Conservation (phyloP, 2,888 invertebrate species). For the Linnaemya tessellans region DNA sequence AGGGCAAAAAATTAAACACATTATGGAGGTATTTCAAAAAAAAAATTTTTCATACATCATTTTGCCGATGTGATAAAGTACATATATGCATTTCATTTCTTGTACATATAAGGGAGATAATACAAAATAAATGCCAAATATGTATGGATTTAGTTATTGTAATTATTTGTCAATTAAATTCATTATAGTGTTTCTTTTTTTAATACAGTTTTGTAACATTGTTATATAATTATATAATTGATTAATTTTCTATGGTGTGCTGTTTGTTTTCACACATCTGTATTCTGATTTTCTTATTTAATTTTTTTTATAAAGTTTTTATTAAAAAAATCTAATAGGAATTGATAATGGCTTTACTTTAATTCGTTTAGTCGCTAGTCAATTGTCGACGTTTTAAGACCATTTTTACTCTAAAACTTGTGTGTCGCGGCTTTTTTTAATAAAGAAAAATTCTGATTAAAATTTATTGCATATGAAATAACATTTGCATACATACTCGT, state of each 20-base stretch:
- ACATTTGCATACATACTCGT: not conserved
- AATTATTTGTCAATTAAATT: not conserved
- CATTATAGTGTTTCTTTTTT: too few species aligned
- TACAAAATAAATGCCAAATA: not conserved
- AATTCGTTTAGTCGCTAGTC: constrained; percentile 63
- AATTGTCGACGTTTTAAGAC: constrained; percentile 59
- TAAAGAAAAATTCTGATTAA: constrained; percentile 25
- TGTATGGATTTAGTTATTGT: not conserved
- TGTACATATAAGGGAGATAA: too few species aligned
- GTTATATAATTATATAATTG: not conserved
- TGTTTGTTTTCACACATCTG: constrained; percentile 31
- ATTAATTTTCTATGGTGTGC: constrained; percentile 34
- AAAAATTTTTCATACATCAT: too few species aligned
- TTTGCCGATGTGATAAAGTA: too few species aligned
- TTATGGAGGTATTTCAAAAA: too few species aligned
- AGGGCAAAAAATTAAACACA: too few species aligned
- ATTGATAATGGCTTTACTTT: constrained; percentile 62
- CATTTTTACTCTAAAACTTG: constrained; percentile 27
- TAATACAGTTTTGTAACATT: too few species aligned
- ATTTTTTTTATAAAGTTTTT: constrained; percentile 44
- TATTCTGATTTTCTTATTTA: constrained; percentile 39
- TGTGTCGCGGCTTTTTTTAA: constrained; percentile 33
- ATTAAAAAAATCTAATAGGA: constrained; percentile 32
- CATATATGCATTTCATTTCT: too few species aligned
- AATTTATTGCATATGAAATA: not conserved